phyloP scores from a whole-genome alignment of 2,888 invertebrate genomes.

The Eustalomyia histrio region DNA sequence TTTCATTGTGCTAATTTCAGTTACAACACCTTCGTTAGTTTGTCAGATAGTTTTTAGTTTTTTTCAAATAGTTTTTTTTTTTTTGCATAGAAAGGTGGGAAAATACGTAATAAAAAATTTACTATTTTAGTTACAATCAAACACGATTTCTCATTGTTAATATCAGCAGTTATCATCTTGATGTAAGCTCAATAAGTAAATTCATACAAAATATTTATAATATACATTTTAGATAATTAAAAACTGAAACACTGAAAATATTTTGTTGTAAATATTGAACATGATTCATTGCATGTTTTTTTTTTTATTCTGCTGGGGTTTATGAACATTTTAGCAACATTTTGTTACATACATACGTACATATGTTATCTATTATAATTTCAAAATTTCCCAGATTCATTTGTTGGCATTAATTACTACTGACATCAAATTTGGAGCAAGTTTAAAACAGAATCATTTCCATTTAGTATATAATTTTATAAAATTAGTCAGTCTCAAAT shows the following conservation, averaged over 20 bases:
- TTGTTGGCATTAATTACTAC: no score
- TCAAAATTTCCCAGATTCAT: no score
- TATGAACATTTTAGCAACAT: background rate
- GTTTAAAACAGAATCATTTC: no score
- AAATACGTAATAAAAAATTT: constrained; percentile 59
- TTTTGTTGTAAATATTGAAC: background rate
- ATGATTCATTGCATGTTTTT: background rate
- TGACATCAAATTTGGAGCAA: no score
- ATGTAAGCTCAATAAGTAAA: background rate
- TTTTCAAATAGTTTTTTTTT: background rate
- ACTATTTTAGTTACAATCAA: constrained; percentile 27
- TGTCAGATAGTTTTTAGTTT: background rate
- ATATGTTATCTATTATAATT: no score
- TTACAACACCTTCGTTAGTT: constrained; percentile 23
- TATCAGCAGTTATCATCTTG: constrained; percentile 10
- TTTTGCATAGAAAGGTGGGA: constrained; percentile 68
- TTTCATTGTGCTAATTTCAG: constrained; percentile 42
- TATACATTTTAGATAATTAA: background rate
- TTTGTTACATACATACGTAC: no score
- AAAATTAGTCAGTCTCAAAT: no score
- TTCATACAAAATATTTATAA: background rate
- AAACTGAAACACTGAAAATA: background rate
- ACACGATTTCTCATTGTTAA: constrained; percentile 48
- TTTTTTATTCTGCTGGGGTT: background rate
- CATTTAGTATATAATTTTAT: no score